Percentiles rank a stretch among this genome's conserved stretches.
These are phyloP conservation scores for Lepidurus packardi DNA, from an alignment of 1,140 invertebrate species.

Conservation along the genomic window DNA sequence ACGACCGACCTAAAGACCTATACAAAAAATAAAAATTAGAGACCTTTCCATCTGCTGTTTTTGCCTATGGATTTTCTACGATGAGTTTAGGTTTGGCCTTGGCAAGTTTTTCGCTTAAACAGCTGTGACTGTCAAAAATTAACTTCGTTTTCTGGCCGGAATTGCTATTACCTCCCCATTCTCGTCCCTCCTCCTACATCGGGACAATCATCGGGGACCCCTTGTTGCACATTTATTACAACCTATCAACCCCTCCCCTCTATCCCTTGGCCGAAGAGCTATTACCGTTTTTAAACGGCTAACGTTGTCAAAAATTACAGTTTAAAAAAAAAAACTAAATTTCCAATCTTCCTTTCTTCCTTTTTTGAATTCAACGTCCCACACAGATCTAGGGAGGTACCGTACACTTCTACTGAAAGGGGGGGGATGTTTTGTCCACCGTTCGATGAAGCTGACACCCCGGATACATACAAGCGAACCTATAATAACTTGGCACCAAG, in stretches of 20 bases:
- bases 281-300: slow-evolving; percentile 13
- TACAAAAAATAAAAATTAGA: neutral
- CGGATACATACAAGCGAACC: slow-evolving; percentile 1
- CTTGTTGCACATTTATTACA: slow-evolving; percentile 4
- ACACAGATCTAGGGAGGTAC: neutral
- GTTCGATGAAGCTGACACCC: slow-evolving; percentile 4
- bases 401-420: neutral
- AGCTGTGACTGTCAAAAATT: slow-evolving; percentile 13
- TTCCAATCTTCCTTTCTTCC: neutral
- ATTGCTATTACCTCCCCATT: neutral
- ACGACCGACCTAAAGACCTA: neutral
- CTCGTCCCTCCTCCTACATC: neutral
- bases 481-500: slow-evolving; percentile 4
- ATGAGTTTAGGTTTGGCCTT: neutral
- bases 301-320: neutral
- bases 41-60: neutral
- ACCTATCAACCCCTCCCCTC: slow-evolving; percentile 15
- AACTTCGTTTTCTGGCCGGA: neutral
- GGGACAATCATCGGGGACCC: neutral
- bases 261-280: neutral
- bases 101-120: neutral
- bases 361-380: too few species aligned
- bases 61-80: too few species aligned
- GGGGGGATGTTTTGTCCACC: neutral
- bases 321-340: neutral